A percentile compares a stretch with the other conserved stretches of the same genome.
phyloP scores from a whole-genome alignment of 1,140 invertebrate genomes.

The Hycleus cichorii region DNA sequence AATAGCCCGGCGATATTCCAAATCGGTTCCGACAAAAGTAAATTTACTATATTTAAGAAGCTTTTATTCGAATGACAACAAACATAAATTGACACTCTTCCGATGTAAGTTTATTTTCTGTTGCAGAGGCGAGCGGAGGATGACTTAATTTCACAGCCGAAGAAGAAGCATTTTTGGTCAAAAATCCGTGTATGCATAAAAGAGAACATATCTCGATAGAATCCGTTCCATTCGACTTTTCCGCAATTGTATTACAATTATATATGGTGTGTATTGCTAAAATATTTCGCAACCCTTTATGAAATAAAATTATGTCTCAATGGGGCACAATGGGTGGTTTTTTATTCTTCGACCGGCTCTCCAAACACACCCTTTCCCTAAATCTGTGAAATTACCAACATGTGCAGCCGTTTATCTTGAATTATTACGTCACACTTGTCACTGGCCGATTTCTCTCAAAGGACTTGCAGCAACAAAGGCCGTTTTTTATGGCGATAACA shows the following conservation, averaged over 20 bases:
- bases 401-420: slow-evolving; percentile 27
- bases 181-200: background rate
- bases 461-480: too few species aligned
- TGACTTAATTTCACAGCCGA: slow-evolving; percentile 23
- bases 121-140: slow-evolving; percentile 32
- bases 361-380: slow-evolving; percentile 22
- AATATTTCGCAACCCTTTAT: slow-evolving; percentile 25
- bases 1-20: slow-evolving; percentile 11
- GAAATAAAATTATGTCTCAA: slow-evolving; percentile 27
- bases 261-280: slow-evolving; percentile 18
- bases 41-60: slow-evolving; percentile 9
- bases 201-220: background rate
- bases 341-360: slow-evolving; percentile 6
- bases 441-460: too few species aligned
- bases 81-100: slow-evolving; percentile 13
- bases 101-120: slow-evolving; percentile 7
- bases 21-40: slow-evolving; percentile 13
- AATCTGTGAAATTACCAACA: slow-evolving; percentile 34
- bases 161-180: too few species aligned
- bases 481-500: too few species aligned
- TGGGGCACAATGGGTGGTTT: slow-evolving; percentile 25
- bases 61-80: slow-evolving; percentile 2
- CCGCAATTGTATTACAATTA: slow-evolving; percentile 19
- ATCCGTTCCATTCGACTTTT: slow-evolving; percentile 5
- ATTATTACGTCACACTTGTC: slow-evolving; percentile 27